Evolutionary conservation across 2,888 invertebrate species (phyloP).

Genomic region (Pheosia gnoma): DNA sequence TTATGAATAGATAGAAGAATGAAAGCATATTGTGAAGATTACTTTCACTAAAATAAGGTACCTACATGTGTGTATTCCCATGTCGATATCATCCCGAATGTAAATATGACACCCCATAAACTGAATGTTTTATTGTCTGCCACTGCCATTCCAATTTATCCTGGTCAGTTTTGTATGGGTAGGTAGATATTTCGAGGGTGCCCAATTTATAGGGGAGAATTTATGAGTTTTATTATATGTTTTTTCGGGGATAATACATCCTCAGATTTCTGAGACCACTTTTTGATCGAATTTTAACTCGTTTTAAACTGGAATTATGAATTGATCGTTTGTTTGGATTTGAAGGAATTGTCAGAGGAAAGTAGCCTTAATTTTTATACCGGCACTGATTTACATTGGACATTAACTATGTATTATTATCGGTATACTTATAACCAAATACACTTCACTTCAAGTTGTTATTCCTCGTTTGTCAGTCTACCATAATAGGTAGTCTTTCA

Average conservation of each 20-base stretch:
- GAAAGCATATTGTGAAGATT: constrained; percentile 50
- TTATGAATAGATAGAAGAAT: constrained; percentile 31
- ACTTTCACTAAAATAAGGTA: constrained; percentile 45
- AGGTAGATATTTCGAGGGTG: constrained; percentile 65
- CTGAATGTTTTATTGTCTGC: constrained; percentile 81
- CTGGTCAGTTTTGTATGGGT: constrained; percentile 79
- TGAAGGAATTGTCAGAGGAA: too few relatives aligned
- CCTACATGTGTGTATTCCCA: constrained; percentile 69
- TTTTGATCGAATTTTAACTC: not conserved
- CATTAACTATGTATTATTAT: too few relatives aligned
- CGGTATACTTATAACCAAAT: too few relatives aligned
- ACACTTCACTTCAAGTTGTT: too few relatives aligned
- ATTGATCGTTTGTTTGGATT: not conserved
- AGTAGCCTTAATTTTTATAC: too few relatives aligned
- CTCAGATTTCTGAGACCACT: constrained; percentile 43
- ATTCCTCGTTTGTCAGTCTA: too few relatives aligned
- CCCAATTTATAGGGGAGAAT: constrained; percentile 78
- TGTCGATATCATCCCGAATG: constrained; percentile 76
- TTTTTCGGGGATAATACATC: constrained; percentile 64
- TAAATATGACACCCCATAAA: constrained; percentile 84
- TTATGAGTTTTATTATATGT: constrained; percentile 70
- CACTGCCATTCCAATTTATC: constrained; percentile 82
- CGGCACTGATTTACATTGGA: too few relatives aligned
- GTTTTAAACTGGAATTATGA: not conserved
- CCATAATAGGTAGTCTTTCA: too few relatives aligned